Evolutionary conservation across 2,888 invertebrate genomes (phyloP).

Genomic region (Tetramorium bicarinatum): DNA sequence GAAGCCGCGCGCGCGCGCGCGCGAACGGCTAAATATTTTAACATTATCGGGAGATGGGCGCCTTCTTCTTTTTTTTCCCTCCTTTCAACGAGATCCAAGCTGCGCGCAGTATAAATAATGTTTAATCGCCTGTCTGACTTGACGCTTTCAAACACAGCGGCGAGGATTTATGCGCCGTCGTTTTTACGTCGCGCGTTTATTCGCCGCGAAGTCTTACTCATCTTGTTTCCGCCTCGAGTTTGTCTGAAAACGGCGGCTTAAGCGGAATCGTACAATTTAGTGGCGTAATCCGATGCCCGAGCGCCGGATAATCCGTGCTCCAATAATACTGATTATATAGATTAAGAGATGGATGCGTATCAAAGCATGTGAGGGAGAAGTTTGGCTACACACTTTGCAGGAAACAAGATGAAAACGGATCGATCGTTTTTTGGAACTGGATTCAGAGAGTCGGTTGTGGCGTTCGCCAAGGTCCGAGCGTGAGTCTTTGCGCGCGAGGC

Average conservation of each 20-base stretch:
- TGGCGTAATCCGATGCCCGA: conserved; percentile 4
- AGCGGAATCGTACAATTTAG: conserved; percentile 33
- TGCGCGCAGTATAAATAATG: conserved; percentile 8
- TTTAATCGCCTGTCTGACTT: conserved; percentile 14
- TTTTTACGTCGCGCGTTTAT: conserved; percentile 16
- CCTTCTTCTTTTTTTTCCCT: background rate
- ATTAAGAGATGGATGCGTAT: background rate
- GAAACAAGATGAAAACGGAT: background rate
- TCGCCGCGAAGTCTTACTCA: background rate
- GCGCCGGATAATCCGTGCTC: conserved; percentile 9
- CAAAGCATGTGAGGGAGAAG: background rate
- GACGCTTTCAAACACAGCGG: conserved; percentile 5
- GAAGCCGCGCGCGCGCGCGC: conserved; percentile 17
- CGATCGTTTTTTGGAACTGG: background rate
- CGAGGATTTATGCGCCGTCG: background rate
- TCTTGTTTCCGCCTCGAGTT: conserved; percentile 6
- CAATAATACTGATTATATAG: background rate
- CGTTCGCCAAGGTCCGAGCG: background rate
- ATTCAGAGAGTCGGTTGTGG: background rate
- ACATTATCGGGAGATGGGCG: background rate
- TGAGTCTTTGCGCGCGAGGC: too few species aligned
- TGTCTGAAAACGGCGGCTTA: conserved; percentile 27
- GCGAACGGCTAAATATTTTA: conserved; percentile 28
- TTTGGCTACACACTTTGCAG: background rate
- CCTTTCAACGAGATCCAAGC: background rate